These are phyloP conservation scores for Podarcis cretensis DNA, from an alignment of 2,113 vertebrate genomes.

Conservation along the genomic window DNA sequence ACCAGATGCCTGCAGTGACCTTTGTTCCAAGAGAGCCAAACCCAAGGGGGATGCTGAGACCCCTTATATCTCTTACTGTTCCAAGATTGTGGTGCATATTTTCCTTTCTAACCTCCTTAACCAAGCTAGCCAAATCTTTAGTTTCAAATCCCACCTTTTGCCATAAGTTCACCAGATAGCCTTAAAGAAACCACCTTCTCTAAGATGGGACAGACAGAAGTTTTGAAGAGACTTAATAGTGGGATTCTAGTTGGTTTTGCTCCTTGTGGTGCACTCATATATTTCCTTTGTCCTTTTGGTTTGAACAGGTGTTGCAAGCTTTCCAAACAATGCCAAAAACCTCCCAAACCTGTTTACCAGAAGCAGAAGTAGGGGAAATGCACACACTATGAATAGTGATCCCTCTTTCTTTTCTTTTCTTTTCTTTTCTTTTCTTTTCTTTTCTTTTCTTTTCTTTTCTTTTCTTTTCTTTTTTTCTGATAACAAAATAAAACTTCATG, in stretches of 20 bases:
- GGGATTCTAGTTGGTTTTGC: not conserved
- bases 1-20: too few species aligned
- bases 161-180: not conserved
- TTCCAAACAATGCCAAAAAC: not conserved
- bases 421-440: too few species aligned
- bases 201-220: not conserved
- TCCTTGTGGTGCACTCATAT: not conserved
- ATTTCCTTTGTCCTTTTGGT: not conserved
- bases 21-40: too few species aligned
- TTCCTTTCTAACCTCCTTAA: not conserved
- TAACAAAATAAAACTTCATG: too few species aligned
- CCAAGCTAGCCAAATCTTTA: not conserved
- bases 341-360: not conserved
- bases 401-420: too few species aligned
- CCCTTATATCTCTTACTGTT: too few species aligned
- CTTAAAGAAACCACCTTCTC: not conserved
- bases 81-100: too few species aligned
- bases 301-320: not conserved
- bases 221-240: not conserved
- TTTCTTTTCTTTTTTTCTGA: too few species aligned
- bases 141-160: not conserved
- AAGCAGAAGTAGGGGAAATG: not conserved
- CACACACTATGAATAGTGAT: too few species aligned
- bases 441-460: too few species aligned
- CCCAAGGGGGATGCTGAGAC: too few species aligned